These are phyloP conservation scores for Notolepis coatsorum DNA, from an alignment of 2,797 vertebrate genomes.

Conservation along the genomic window DNA sequence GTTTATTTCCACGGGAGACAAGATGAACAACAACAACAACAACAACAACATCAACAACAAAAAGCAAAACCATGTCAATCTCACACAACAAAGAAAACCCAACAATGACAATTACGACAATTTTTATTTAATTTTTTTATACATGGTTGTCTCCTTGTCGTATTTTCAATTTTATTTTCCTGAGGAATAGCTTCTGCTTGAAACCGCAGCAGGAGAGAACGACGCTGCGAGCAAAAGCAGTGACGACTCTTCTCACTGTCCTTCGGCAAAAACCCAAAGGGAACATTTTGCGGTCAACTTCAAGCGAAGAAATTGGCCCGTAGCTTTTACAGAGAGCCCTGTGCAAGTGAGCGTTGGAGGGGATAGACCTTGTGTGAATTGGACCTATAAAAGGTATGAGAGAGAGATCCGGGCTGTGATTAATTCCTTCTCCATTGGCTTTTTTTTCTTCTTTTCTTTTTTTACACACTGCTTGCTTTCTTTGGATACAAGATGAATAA, in stretches of 20 bases:
- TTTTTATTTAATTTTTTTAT: conserved; percentile 58
- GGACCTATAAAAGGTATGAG: conserved; percentile 22
- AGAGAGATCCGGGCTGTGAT: conserved; percentile 44
- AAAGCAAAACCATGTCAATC: conserved; percentile 57
- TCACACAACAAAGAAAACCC: too few species aligned
- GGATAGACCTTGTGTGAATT: conserved; percentile 9
- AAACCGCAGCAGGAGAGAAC: conserved; percentile 52
- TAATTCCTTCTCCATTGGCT: conserved; percentile 24
- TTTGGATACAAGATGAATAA: conserved; percentile 44
- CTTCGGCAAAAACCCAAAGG: conserved; percentile 62
- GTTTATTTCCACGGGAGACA: conserved; percentile 39
- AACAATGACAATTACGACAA: conserved; percentile 49
- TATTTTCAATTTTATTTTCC: conserved; percentile 41
- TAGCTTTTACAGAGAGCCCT: conserved; percentile 60
- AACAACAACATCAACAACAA: background rate
- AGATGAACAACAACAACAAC: conserved; percentile 8
- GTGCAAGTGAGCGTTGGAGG: conserved; percentile 38
- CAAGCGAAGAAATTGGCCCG: conserved; percentile 54
- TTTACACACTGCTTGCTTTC: conserved; percentile 53
- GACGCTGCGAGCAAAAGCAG: conserved; percentile 57
- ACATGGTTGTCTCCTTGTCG: conserved; percentile 67
- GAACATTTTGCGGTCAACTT: conserved; percentile 53
- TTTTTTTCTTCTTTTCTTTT: too few species aligned
- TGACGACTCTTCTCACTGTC: conserved; percentile 60
- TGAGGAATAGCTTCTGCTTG: conserved; percentile 56